Conservation (phyloP, 2,888 invertebrate species). For the Thysanoteuthis rhombus region DNA sequence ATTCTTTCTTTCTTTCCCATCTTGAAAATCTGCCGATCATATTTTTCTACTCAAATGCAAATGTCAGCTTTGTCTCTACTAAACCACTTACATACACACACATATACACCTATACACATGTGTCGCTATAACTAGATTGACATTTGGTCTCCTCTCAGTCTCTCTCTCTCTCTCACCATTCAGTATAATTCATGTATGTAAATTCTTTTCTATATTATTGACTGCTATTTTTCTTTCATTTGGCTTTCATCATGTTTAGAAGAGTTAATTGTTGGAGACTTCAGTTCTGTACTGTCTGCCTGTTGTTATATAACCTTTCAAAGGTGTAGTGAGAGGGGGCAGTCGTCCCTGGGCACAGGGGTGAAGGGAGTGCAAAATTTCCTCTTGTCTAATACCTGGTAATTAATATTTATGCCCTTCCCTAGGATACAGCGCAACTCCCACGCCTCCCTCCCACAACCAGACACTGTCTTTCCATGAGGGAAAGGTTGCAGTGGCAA, state of each 20-base stretch:
- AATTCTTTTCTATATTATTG: neutral
- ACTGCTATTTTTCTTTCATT: neutral
- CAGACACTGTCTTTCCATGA: no score
- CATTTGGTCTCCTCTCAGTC: neutral
- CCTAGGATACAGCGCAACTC: no score
- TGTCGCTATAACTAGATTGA: neutral
- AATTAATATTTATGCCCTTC: no score
- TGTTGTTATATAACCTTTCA: neutral
- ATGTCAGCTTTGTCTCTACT: neutral
- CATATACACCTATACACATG: neutral
- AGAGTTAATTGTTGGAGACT: neutral
- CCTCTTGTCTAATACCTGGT: no score
- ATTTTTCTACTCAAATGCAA: neutral
- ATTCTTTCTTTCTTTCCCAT: neutral
- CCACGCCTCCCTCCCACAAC: no score
- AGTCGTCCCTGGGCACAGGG: no score
- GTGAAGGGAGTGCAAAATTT: no score
- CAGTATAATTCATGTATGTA: neutral
- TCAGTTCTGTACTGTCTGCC: neutral
- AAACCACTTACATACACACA: neutral
- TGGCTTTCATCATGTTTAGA: neutral
- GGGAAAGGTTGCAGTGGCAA: no score
- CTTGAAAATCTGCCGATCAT: neutral
- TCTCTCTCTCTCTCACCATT: no score
- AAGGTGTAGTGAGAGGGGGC: no score